Evolutionary conservation across 2,113 vertebrate genomes (phyloP).

Genomic region (Lycaon pictus): DNA sequence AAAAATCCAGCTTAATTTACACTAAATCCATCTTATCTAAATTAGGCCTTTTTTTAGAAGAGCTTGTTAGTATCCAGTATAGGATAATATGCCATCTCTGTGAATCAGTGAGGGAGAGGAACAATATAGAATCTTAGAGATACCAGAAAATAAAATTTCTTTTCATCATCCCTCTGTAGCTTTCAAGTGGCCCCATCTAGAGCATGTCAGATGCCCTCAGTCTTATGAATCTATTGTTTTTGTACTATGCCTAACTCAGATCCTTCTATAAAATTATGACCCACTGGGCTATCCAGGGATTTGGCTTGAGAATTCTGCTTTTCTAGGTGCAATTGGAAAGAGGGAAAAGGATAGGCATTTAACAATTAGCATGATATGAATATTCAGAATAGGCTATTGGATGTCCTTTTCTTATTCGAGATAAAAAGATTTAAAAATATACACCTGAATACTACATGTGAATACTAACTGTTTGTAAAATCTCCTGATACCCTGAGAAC

Average conservation of each 20-base stretch:
- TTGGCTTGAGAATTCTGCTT: background rate
- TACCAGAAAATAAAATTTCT: conserved; percentile 45
- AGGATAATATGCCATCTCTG: background rate
- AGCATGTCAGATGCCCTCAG: conserved; percentile 22
- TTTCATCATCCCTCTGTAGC: background rate
- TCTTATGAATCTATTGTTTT: conserved; percentile 53
- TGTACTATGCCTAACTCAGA: conserved; percentile 38
- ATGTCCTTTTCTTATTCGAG: background rate
- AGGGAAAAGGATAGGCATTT: background rate
- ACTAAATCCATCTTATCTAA: background rate
- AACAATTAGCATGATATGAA: background rate
- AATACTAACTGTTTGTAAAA: background rate
- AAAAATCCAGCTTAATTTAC: background rate
- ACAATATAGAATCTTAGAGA: background rate
- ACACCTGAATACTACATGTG: background rate
- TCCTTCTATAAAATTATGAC: conserved; percentile 51
- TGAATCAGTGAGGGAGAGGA: background rate
- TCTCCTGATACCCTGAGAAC: background rate
- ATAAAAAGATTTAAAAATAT: background rate
- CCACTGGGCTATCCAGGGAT: background rate
- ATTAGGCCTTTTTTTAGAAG: background rate
- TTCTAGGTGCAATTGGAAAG: background rate
- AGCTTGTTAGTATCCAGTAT: background rate
- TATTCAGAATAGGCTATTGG: background rate
- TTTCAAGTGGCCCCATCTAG: background rate